Conservation (phyloP, 2,113 vertebrate species). For the Chlorodrepanis virens region DNA sequence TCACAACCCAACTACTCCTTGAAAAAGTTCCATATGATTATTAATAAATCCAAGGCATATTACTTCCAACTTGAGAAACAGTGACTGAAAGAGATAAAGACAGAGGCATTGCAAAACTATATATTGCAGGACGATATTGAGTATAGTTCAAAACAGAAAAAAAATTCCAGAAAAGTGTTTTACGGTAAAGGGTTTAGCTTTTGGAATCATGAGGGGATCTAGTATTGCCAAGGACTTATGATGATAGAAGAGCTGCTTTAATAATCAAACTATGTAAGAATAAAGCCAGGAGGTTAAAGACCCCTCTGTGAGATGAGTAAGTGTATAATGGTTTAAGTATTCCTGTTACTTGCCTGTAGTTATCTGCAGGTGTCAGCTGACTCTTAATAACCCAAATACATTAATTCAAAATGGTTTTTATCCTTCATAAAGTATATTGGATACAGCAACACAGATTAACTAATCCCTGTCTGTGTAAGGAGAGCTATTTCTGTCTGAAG, state of each 20-base stretch:
- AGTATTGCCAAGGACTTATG: neutral
- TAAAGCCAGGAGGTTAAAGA: slow-evolving; percentile 15
- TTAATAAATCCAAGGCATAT: slow-evolving; percentile 18
- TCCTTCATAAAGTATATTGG: neutral
- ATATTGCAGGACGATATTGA: neutral
- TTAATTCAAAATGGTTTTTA: slow-evolving; percentile 24
- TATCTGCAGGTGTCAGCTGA: neutral
- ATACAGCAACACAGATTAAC: neutral
- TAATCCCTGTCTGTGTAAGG: neutral
- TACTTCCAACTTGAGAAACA: slow-evolving; percentile 24
- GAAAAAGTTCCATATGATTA: neutral
- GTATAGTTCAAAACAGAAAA: neutral
- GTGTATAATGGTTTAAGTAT: neutral
- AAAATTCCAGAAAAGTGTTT: neutral
- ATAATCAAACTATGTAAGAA: neutral
- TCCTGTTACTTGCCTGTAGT: neutral
- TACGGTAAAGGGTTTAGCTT: neutral
- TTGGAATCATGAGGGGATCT: neutral
- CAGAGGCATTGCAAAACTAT: neutral
- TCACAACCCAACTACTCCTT: neutral
- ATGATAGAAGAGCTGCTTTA: neutral
- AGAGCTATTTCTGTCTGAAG: neutral
- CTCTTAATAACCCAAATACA: neutral
- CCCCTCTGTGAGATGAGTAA: slow-evolving; percentile 6
- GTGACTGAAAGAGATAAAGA: slow-evolving; percentile 23